These are phyloP conservation scores for Mythimna vitellina DNA, from an alignment of 2,888 invertebrate genomes.

Conservation along the genomic window DNA sequence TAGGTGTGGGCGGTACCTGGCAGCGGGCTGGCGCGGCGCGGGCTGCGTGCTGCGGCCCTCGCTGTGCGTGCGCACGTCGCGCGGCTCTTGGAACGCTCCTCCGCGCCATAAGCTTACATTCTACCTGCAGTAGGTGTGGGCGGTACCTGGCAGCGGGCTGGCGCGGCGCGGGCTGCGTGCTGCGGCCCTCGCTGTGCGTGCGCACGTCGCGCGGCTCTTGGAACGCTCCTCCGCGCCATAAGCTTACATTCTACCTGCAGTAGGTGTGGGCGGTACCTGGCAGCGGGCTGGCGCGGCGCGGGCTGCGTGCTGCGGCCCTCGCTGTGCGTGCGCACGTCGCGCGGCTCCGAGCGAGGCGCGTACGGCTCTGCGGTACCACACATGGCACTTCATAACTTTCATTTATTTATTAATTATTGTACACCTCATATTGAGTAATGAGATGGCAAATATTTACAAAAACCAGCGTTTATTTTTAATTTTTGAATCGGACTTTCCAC, in stretches of 20 bases:
- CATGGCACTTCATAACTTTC: neutral
- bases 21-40: constrained; percentile 45
- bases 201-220: no score
- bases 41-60: constrained; percentile 72
- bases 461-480: no score
- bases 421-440: no score
- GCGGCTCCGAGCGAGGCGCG: constrained; percentile 65
- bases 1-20: constrained; percentile 67
- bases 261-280: constrained; percentile 68
- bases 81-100: no score
- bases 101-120: no score
- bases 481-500: no score
- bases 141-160: constrained; percentile 70
- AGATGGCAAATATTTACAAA: no score
- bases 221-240: no score
- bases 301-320: constrained; percentile 72
- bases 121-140: constrained; percentile 39
- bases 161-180: constrained; percentile 56
- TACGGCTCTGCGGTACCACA: constrained; percentile 87
- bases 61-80: constrained; percentile 75
- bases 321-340: constrained; percentile 87
- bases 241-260: constrained; percentile 39
- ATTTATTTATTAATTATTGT: no score
- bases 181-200: constrained; percentile 83
- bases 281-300: constrained; percentile 47